phyloP scores from a whole-genome alignment of 2,888 invertebrate genomes.

The Rhagonycha fulva region DNA sequence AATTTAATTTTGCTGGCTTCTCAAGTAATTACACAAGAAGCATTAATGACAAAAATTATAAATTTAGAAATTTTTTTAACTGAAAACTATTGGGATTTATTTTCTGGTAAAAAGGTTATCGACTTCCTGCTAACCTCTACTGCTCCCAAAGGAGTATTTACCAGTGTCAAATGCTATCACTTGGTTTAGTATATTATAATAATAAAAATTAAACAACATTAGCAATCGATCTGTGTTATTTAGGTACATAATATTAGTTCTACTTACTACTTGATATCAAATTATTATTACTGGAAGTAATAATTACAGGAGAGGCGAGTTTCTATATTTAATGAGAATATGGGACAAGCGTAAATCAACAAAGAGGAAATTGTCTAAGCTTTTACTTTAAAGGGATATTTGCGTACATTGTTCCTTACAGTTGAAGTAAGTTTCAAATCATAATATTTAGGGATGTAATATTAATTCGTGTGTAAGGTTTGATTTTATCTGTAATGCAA shows the following conservation, averaged over 20 bases:
- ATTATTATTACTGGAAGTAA: neutral
- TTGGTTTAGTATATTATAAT: neutral
- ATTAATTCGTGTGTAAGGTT: constrained; percentile 15
- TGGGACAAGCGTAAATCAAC: neutral
- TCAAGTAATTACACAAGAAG: neutral
- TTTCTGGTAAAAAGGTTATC: neutral
- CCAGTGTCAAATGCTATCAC: neutral
- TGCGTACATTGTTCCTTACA: constrained; percentile 31
- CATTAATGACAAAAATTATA: neutral
- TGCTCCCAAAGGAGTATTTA: neutral
- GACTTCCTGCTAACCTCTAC: neutral
- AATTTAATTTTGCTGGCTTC: neutral
- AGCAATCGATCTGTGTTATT: neutral
- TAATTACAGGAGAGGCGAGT: neutral
- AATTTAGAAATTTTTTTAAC: neutral
- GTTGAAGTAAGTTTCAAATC: constrained; percentile 34
- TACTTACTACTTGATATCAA: neutral
- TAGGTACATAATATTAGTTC: neutral
- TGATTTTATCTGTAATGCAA: constrained; percentile 9
- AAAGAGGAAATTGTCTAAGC: neutral
- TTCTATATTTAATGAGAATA: neutral
- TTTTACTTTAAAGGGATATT: constrained; percentile 31
- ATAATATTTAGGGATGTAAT: constrained; percentile 23
- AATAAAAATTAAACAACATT: neutral
- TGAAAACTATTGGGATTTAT: neutral